Evolutionary conservation across 2,888 invertebrate species (phyloP).

Genomic region (Ditylenchus weischeri): DNA sequence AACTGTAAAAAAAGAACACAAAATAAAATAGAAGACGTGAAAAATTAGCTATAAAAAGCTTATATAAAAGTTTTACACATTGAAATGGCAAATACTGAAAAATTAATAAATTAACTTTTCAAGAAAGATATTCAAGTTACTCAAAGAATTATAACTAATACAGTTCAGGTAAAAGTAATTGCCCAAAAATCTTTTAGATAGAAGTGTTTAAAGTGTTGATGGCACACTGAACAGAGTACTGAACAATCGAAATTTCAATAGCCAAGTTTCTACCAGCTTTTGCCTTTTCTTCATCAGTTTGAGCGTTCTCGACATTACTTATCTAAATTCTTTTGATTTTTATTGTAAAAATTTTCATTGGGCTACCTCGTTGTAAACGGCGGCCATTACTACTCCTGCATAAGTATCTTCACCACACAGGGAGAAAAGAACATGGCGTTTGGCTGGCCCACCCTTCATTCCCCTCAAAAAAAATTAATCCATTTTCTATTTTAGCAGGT

Average conservation of each 20-base stretch:
- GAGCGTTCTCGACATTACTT: conserved; percentile 25
- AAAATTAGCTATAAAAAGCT: too few species aligned
- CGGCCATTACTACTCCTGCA: conserved; percentile 46
- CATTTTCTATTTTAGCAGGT: too few species aligned
- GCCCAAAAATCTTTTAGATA: background rate
- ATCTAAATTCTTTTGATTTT: conserved; percentile 2
- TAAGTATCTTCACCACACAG: conserved; percentile 45
- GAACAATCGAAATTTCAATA: conserved; percentile 48
- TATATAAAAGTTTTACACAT: too few species aligned
- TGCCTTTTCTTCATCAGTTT: conserved; percentile 25
- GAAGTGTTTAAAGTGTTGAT: conserved; percentile 18
- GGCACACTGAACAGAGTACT: conserved; percentile 51
- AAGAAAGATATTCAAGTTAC: too few species aligned
- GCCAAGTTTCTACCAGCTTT: conserved; percentile 40
- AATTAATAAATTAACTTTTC: too few species aligned
- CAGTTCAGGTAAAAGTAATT: too few species aligned
- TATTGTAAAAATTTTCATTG: too few species aligned
- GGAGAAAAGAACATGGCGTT: conserved; percentile 59
- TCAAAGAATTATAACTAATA: too few species aligned
- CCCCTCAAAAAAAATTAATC: conserved; percentile 1
- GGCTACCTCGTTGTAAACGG: conserved; percentile 39
- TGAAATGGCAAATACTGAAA: too few species aligned
- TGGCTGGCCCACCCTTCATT: conserved; percentile 54
- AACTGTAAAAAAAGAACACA: too few species aligned
- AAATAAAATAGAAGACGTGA: too few species aligned